phyloP scores from a whole-genome alignment of 2,113 vertebrate genomes.

The Grus americana region DNA sequence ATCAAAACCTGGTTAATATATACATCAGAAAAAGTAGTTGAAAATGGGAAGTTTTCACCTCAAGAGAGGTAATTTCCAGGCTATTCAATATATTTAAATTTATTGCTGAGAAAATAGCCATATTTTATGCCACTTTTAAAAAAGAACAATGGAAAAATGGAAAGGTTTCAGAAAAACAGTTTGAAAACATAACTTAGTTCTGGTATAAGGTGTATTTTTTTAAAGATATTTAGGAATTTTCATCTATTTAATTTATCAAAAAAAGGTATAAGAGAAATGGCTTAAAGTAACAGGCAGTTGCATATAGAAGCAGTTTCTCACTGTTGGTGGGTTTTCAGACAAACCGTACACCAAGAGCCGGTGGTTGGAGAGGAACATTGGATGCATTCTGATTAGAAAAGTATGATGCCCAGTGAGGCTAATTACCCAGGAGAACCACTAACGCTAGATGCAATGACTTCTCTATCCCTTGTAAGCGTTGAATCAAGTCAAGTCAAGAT shows the following conservation, averaged over 20 bases:
- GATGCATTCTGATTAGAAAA: background rate
- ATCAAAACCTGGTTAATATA: background rate
- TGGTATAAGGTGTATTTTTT: background rate
- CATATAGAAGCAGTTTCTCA: background rate
- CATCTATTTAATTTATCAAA: background rate
- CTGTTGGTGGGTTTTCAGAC: background rate
- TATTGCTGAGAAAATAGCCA: background rate
- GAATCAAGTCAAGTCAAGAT: background rate
- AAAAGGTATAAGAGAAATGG: background rate
- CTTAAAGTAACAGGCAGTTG: background rate
- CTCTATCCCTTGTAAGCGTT: background rate
- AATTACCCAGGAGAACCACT: background rate
- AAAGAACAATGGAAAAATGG: background rate
- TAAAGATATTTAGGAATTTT: background rate
- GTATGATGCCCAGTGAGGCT: background rate
- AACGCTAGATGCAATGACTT: background rate
- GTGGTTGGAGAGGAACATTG: background rate
- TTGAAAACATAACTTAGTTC: background rate
- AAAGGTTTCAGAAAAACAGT: background rate
- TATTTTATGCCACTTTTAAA: background rate
- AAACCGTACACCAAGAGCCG: fast-evolving
- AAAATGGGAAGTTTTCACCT: background rate
- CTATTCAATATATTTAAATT: background rate
- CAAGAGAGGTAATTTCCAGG: background rate
- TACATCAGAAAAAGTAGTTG: background rate